Evolutionary conservation across 2,113 vertebrate species (phyloP), one percentile per base, ranked within the genome.

Genomic region (Crypturellus undulatus): DNA sequence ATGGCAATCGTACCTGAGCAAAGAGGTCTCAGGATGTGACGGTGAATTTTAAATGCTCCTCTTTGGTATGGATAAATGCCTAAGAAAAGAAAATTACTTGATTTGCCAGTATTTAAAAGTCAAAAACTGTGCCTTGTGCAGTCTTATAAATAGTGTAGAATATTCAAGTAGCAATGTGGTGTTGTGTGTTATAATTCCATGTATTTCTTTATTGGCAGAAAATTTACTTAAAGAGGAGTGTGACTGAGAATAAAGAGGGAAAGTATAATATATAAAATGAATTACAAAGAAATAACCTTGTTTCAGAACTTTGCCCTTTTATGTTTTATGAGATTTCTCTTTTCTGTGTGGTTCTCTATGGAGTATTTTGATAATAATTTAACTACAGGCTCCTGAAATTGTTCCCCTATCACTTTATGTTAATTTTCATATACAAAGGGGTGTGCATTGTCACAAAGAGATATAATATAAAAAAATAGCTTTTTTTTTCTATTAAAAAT

Each of bases 81-180:
- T 89, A 78, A 87, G 71, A 88, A 88, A 76, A 87, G 16, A 81
- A 80, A 88, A 91, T 77, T 65, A 64, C 88, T 97, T 80, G n/a
- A 56, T 54, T 84, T 95, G 18, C n/a, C n/a, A 68, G 24, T 90
- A 87, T 95, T 96, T 90, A 84, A 81, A 91, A 94, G 34, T 96
- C 34, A 83, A 89, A 93, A 89, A 52, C 47, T 58, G 79, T 97
- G 93, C 94, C 83, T 96, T 96, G 87, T 94, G 83, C 67, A 93
- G 58, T 95, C 91, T 94, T 96, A 96, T 72, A 88, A 95, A 84
- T 92, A 87, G 56, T 59, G 65, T 92, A 83, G 47, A 89, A 76
- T 96, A 59, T 64, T 91, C 62, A 87, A 92, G 45, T 87, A 94
- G 42, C 72, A 93, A n/a, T 80, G 76, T 96, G 92, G 95, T 91